Evolutionary conservation across 2,113 vertebrate genomes (phyloP).

Genomic region (Brachyhypopomus occidentalis): DNA sequence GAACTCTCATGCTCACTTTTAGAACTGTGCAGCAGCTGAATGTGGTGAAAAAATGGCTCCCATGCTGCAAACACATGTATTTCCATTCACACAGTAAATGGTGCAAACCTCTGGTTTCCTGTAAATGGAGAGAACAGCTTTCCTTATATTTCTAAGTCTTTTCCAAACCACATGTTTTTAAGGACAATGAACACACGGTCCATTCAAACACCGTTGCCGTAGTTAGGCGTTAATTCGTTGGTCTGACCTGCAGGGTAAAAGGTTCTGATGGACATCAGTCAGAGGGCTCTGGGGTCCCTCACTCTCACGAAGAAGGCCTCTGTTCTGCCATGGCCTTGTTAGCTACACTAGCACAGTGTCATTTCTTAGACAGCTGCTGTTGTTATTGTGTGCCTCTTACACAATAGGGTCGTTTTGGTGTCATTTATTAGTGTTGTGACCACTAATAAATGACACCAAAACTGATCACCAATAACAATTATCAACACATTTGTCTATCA

Average conservation of each 20-base stretch:
- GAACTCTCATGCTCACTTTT: neutral
- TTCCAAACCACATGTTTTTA: neutral
- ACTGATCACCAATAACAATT: no score
- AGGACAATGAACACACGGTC: neutral
- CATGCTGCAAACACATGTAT: conserved; percentile 7
- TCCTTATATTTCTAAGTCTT: neutral
- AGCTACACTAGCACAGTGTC: neutral
- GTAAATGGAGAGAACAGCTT: conserved; percentile 2
- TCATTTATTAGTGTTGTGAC: no score
- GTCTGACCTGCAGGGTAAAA: conserved; percentile 26
- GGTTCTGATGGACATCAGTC: conserved; percentile 24
- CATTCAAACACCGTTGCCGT: conserved; percentile 26
- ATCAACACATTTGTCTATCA: no score
- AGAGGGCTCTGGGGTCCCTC: conserved; percentile 20
- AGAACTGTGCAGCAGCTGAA: neutral
- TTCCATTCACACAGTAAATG: conserved; percentile 33
- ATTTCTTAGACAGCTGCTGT: neutral
- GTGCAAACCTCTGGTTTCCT: conserved; percentile 10
- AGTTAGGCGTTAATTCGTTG: conserved; percentile 16
- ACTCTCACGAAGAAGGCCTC: conserved; percentile 18
- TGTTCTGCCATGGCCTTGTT: neutral
- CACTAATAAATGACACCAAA: no score
- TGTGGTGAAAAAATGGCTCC: neutral
- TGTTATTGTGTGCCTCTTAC: neutral
- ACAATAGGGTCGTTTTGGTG: no score